phyloP scores from a whole-genome alignment of 2,888 invertebrate species.

The Euzophera pinguis region DNA sequence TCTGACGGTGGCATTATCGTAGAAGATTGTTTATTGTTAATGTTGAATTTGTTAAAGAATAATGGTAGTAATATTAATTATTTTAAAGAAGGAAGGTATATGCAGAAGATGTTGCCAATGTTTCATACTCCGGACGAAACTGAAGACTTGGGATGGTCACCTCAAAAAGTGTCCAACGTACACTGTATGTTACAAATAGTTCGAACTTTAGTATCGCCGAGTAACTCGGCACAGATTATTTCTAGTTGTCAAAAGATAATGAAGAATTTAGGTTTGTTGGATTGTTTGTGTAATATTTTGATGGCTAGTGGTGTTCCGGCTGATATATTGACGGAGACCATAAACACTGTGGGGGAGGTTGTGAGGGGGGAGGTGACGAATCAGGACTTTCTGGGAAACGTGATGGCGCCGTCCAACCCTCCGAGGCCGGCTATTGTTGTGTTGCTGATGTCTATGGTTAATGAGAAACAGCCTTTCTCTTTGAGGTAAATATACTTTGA shows the following conservation, averaged over 20 bases:
- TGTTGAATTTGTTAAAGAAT: conserved; percentile 95
- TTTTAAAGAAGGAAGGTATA: conserved; percentile 98
- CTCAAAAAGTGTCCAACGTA: conserved; percentile 96
- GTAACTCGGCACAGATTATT: conserved; percentile 91
- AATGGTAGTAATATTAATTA: conserved; percentile 99
- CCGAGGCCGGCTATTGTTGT: conserved; percentile 97
- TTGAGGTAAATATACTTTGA: conserved; percentile 52
- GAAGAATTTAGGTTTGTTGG: conserved; percentile 85
- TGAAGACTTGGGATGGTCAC: conserved; percentile 91
- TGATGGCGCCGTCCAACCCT: conserved; percentile 95
- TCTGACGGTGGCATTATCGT: conserved; percentile 98
- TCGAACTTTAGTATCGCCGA: conserved; percentile 94
- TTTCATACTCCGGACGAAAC: conserved; percentile 87
- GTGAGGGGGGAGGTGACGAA: conserved; percentile 94
- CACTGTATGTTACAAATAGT: conserved; percentile 95
- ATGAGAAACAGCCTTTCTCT: conserved; percentile 96
- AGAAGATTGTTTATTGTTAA: conserved; percentile 96
- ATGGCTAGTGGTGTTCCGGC: conserved; percentile 98
- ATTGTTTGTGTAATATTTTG: conserved; percentile 89
- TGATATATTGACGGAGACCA: conserved; percentile 97
- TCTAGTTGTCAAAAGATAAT: conserved; percentile 93
- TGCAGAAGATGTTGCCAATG: conserved; percentile 94
- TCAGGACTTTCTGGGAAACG: conserved; percentile 94
- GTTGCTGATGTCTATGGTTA: conserved; percentile 98
- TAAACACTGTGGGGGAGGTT: conserved; percentile 96